Evolutionary conservation across 2,113 vertebrate genomes (phyloP).

Genomic region (Alligator sinensis): DNA sequence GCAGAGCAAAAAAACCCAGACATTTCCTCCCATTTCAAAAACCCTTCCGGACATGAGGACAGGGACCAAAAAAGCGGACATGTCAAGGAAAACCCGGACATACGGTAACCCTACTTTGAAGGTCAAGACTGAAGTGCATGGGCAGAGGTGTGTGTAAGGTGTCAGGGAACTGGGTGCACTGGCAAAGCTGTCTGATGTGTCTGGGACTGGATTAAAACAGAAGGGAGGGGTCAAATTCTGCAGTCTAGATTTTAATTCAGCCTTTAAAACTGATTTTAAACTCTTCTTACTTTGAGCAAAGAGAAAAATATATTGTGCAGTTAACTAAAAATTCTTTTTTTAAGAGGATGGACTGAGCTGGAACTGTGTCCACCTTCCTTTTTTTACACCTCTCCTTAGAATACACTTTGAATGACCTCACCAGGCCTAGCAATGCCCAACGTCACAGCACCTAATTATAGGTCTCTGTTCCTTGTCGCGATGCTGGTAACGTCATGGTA

Average conservation of each 20-base stretch:
- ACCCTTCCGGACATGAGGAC: too few relatives aligned
- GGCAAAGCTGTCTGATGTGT: constrained; percentile 2
- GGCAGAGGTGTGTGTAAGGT: too few relatives aligned
- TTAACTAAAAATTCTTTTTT: neutral
- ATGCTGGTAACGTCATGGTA: neutral
- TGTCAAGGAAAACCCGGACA: too few relatives aligned
- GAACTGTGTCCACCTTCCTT: neutral
- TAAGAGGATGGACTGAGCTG: neutral
- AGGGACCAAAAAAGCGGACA: too few relatives aligned
- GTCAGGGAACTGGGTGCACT: too few relatives aligned
- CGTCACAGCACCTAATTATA: neutral
- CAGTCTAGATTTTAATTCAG: constrained; percentile 12
- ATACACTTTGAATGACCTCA: accelerated
- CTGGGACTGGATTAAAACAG: neutral
- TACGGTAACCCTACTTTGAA: too few relatives aligned
- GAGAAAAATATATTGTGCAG: neutral
- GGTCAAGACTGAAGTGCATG: neutral
- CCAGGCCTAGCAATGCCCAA: neutral
- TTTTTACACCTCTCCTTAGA: neutral
- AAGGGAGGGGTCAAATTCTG: neutral
- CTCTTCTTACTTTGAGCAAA: neutral
- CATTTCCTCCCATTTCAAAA: too few relatives aligned
- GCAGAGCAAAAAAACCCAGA: too few relatives aligned
- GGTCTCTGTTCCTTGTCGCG: neutral
- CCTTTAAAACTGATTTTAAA: neutral